These are phyloP conservation scores for Chirona hameri DNA, from an alignment of 2,888 invertebrate genomes.

Conservation along the genomic window DNA sequence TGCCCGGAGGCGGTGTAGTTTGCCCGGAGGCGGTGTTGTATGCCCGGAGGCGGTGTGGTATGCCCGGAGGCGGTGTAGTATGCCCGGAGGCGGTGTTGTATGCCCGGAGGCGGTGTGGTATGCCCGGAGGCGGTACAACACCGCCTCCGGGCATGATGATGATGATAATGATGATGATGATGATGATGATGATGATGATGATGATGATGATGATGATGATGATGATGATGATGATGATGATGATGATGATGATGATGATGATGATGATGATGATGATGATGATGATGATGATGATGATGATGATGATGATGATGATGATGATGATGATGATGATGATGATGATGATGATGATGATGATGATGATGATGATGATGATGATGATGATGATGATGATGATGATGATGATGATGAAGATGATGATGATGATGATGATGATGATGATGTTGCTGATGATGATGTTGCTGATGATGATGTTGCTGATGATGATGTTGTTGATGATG, in stretches of 20 bases:
- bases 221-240: constrained; percentile 22
- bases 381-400: constrained; percentile 22
- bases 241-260: constrained; percentile 22
- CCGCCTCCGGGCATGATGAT: neutral
- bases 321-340: constrained; percentile 22
- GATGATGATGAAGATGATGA: constrained; percentile 22
- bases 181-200: constrained; percentile 22
- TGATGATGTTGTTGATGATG: no score
- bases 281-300: constrained; percentile 22
- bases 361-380: constrained; percentile 22
- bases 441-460: no score
- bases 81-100: no score
- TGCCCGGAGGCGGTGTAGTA: no score
- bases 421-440: no score
- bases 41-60: no score
- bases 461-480: no score
- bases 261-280: constrained; percentile 22
- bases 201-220: constrained; percentile 22
- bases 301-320: constrained; percentile 22
- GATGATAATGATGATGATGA: constrained; percentile 22
- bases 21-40: no score
- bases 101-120: no score
- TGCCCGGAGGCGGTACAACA: no score
- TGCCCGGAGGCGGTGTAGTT: no score
- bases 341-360: constrained; percentile 22